Evolutionary conservation across 2,113 vertebrate genomes (phyloP), one percentile per base, ranked within the genome.

Genomic region (Heterocephalus glaber): DNA sequence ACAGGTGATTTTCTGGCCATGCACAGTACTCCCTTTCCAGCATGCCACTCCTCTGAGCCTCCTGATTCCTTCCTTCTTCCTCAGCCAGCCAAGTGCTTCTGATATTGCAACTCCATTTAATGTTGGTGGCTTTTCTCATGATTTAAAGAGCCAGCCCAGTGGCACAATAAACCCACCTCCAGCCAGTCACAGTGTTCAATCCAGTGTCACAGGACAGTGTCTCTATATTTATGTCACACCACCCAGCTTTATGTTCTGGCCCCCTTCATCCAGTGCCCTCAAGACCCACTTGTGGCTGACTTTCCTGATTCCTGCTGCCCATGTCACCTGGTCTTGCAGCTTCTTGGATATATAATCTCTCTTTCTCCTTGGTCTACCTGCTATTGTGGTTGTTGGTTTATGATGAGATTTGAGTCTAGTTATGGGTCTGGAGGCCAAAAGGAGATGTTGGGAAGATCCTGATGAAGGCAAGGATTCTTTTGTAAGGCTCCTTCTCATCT

Each of bases 181-280:
- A 58, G 22, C 22, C 16, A 30, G 41, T 89, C 44, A 49, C 5
- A 2, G 70, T 26, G 44, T 68, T 63, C 30, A 49, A 17, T 52
- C 33, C 20, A 1, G 6, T 13, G 58, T 85, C 49, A 11, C 33
- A 82, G 56, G 49, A 38, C 11, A 56, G 80, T 44, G 38, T 20
- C n/a, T 35, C 38, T 56, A 1, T 4, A 30, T 33, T 16, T 11
- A 3, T 10, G 60, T 1, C 3, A 13, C 52, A 26, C 3, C 47
- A 12, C 35, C 47, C 61, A 86, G 61, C 38, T 79, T 44, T 9
- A 3, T 41, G 26, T 22, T 52, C 61, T 61, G 38, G 2, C 13
- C 54, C 44, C 58, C 86, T 66, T 41, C 20, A 47, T 19, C 35
- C 0, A 0, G 10, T 7, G 38, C 38, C 16, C 33, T 22, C 38